Evolutionary conservation across 2,113 vertebrate genomes (phyloP), one percentile per base, ranked within the genome.

Genomic region (Hyaena hyaena): DNA sequence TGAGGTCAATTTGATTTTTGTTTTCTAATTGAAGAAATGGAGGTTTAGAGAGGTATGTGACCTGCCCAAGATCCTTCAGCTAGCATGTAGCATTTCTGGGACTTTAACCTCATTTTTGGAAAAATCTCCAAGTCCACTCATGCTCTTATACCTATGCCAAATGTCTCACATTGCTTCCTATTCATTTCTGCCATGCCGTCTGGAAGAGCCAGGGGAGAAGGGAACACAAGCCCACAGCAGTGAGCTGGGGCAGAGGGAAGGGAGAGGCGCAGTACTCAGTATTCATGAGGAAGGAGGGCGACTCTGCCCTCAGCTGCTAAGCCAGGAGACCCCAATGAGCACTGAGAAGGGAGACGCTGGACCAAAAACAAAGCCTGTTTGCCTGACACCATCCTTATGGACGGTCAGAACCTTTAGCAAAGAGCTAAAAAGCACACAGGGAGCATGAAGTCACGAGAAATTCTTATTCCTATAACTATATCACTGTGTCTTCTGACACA

Each of bases 211-310:
- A 63, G 63, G 63, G 93, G 45, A 76, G 43, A 87, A 53, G 3
- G 55, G 77, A 63, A 61, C 33, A 16, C 5, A 50, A 73, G 76
- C 28, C 3, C 50, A 68, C 35, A 86, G 39, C 48, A 31, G 12
- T 2, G 24, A 61, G 35, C 69, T 0, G 26, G 68, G 48, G 45
- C 24, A 31, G 3, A 19, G 33, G 35, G 33, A 86, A 80, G 6
- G 17, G 23, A 39, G 80, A 84, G 43, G 84, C 2, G 23, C 4
- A 39, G 23, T 10, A 9, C 17, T 50, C 4, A 7, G 2, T 17
- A 26, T 91, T 19, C 7, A 1, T 10, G 53, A 14, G 12, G 14
- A 1, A 10, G 26, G 11, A 23, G 48, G 9, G 2, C 5, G 4
- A 5, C 48, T 24, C 31, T 58, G 24, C 6, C 55, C 24, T 80